Percentiles rank a stretch among this genome's conserved stretches.
These are phyloP conservation scores for Entomyzon cyanotis DNA, from an alignment of 2,113 vertebrate genomes.

Conservation along the genomic window DNA sequence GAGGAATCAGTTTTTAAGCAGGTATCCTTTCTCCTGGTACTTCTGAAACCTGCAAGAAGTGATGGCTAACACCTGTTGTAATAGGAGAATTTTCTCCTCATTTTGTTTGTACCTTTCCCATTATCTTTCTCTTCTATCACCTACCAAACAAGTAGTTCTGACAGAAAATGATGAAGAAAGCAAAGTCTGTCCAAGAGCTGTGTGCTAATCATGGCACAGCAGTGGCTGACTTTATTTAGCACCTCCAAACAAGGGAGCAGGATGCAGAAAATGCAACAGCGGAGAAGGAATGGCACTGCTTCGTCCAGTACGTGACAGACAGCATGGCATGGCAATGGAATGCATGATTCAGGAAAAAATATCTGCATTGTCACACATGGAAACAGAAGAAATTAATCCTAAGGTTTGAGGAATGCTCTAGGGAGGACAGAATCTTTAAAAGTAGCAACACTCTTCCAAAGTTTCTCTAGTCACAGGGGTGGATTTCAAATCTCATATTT, in stretches of 20 bases:
- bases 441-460: background rate
- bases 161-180: background rate
- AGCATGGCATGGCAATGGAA: background rate
- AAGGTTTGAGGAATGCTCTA: background rate
- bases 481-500: background rate
- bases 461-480: background rate
- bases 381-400: background rate
- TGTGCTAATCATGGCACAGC: background rate
- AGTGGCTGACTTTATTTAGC: background rate
- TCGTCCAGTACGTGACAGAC: background rate
- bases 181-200: background rate
- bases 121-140: background rate
- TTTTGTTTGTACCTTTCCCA: background rate
- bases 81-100: background rate
- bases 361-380: background rate
- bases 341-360: background rate
- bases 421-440: background rate
- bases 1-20: background rate
- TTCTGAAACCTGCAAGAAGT: background rate
- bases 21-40: background rate
- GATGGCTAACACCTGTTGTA: background rate
- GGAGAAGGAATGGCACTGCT: background rate
- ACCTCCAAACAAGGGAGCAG: background rate
- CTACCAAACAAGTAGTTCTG: background rate
- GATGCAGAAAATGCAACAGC: background rate